Evolutionary conservation across 2,888 invertebrate species (phyloP), one percentile per base, ranked within the genome.

Genomic region (Oxystoma pomonae): DNA sequence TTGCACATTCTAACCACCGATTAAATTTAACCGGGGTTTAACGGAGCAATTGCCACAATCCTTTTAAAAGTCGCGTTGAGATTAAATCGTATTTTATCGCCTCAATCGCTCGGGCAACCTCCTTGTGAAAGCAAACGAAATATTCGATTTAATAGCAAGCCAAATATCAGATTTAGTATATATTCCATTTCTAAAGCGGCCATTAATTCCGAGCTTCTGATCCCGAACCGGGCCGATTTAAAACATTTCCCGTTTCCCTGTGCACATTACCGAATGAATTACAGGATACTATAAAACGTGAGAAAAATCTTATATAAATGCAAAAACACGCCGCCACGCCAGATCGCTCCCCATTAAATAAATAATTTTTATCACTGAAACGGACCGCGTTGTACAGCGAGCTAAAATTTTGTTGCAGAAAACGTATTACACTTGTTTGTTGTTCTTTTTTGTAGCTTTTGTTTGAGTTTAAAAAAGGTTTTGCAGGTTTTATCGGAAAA

Each of bases 261-360:
- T 12, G 35, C n/a, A n/a, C 35, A 35, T 35, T 35, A 35, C 35
- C 35, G 62, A 63, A 66, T 68, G 66, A 69, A 70, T 66, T 66
- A 63, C 61, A 35, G 62, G 55, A 57, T 58, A 51, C 20, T 58
- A 60, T 55, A 58, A 60, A 62, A 65, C 65, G 62, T 71, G 69
- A 61, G 67, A 67, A 70, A 70, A 72, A 70, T 72, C 70, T 70
- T 69, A 71, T 73, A 72, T 70, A 73, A 73, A 73, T 72, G 73
- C 72, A 70, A 67, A 65, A 63, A 67, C 70, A 70, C 71, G 69
- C 5, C 35, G 35, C n/a, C n/a, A n/a, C n/a, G 12, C 52, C 60
- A 63, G 59, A 65, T 68, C 69, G 64, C 68, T 69, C 49, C 35
- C 64, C 65, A 60, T 66, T 67, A 69, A 70, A 71, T 72, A 72